Evolutionary conservation across 2,797 vertebrate genomes (phyloP).

Genomic region (Garrulus glandarius): DNA sequence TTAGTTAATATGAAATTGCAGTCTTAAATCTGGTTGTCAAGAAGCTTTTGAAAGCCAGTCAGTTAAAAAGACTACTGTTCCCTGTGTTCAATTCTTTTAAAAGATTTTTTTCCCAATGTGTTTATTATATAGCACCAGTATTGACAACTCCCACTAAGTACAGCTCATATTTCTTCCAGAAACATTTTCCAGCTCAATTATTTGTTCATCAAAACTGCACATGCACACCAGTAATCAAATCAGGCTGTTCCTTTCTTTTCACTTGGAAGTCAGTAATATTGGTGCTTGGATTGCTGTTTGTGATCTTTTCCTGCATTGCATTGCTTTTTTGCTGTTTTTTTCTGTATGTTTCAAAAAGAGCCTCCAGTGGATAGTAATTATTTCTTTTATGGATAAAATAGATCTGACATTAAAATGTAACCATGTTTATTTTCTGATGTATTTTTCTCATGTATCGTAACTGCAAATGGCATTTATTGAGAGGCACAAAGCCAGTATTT

Average conservation of each 20-base stretch:
- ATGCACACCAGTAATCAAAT: not conserved
- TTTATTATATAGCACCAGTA: not conserved
- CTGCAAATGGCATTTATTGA: not conserved
- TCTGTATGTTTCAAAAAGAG: not conserved
- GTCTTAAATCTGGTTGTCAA: not conserved
- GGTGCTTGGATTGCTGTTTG: not conserved
- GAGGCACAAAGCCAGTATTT: not conserved
- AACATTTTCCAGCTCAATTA: not conserved
- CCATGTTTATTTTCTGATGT: not conserved
- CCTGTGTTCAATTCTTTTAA: not conserved
- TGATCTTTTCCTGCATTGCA: not conserved
- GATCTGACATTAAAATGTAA: not conserved
- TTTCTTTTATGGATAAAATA: not conserved
- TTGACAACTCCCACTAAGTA: not conserved
- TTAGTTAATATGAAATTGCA: not conserved
- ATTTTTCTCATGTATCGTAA: not conserved
- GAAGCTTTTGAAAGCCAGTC: not conserved
- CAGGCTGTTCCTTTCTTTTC: not conserved
- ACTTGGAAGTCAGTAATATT: not conserved
- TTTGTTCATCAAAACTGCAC: not conserved
- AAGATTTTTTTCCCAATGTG: not conserved
- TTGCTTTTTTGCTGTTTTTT: not conserved
- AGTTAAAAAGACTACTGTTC: not conserved
- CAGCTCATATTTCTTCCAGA: not conserved
- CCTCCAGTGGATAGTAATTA: not conserved